Conservation (phyloP, 2,888 invertebrate species). For the Galeopsomyia nigrocyanea region DNA sequence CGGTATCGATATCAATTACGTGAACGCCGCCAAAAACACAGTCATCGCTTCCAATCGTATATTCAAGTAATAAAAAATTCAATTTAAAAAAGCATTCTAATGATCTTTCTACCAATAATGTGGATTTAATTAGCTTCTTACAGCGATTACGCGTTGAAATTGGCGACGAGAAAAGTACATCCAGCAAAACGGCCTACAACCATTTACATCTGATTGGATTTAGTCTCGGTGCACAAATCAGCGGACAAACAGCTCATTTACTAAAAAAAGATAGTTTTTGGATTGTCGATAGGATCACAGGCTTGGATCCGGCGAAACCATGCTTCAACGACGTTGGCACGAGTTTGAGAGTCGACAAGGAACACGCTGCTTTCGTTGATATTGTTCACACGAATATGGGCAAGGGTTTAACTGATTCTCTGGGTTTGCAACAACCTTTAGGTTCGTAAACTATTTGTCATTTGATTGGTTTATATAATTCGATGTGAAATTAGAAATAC, state of each 20-base stretch:
- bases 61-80: conserved; percentile 25
- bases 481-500: no score
- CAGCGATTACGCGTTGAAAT: conserved; percentile 17
- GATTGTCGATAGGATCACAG: conserved; percentile 64
- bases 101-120: no score
- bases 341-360: conserved; percentile 70
- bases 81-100: no score
- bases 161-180: neutral
- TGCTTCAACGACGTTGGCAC: conserved; percentile 71
- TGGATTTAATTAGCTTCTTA: conserved; percentile 32
- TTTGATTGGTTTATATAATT: no score
- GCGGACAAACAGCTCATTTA: conserved; percentile 71
- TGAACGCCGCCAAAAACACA: conserved; percentile 41
- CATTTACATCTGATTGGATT: conserved; percentile 73
- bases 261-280: conserved; percentile 62
- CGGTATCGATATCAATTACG: conserved; percentile 32
- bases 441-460: no score
- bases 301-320: conserved; percentile 77
- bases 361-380: conserved; percentile 75
- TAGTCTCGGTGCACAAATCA: conserved; percentile 76
- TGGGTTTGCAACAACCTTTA: conserved; percentile 72
- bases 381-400: conserved; percentile 75
- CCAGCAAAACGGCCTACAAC: conserved; percentile 50
- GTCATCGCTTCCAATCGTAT: conserved; percentile 11
- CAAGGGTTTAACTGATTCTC: conserved; percentile 70